Percentiles rank a stretch among this genome's conserved stretches.
These are phyloP conservation scores for Nasonia oneida DNA, from an alignment of 2,888 invertebrate genomes.

Conservation along the genomic window DNA sequence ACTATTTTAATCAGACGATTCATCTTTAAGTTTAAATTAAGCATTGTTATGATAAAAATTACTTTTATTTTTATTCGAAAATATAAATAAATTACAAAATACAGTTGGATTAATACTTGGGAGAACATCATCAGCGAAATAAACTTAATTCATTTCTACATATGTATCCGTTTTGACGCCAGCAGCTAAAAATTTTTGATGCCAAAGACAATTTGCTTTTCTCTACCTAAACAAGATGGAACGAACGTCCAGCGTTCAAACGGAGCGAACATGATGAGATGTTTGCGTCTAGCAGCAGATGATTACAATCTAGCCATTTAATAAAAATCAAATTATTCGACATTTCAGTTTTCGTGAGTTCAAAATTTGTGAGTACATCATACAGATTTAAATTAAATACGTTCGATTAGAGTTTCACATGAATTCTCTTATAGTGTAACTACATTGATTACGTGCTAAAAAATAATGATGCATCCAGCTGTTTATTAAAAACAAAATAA, in stretches of 20 bases:
- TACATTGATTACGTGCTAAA: slow-evolving; percentile 6
- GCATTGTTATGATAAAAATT: slow-evolving; percentile 70
- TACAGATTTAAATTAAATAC: slow-evolving; percentile 24
- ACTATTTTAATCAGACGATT: too few relatives aligned
- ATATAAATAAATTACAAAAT: slow-evolving; percentile 79
- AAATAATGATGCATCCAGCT: background rate
- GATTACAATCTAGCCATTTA: slow-evolving; percentile 7
- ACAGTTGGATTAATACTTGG: slow-evolving; percentile 73
- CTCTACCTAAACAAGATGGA: slow-evolving; percentile 45
- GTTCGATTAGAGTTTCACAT: slow-evolving; percentile 7
- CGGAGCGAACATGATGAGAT: slow-evolving; percentile 46
- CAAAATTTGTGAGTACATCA: slow-evolving; percentile 27
- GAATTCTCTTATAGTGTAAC: slow-evolving; percentile 3
- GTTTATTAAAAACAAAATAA: background rate
- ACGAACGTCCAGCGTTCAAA: slow-evolving; percentile 62
- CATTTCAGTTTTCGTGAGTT: background rate
- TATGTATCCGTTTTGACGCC: slow-evolving; percentile 59
- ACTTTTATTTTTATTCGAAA: slow-evolving; percentile 74
- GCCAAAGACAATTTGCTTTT: slow-evolving; percentile 47
- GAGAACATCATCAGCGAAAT: slow-evolving; percentile 70
- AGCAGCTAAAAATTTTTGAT: slow-evolving; percentile 33
- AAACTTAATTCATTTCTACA: slow-evolving; percentile 65
- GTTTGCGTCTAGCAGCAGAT: slow-evolving; percentile 6
- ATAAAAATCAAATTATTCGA: slow-evolving; percentile 46
- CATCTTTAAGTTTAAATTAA: too few relatives aligned